Percentiles rank a stretch among this genome's conserved stretches.
These are phyloP conservation scores for Bothrops jararaca DNA, from an alignment of 2,113 vertebrate genomes.

Conservation along the genomic window DNA sequence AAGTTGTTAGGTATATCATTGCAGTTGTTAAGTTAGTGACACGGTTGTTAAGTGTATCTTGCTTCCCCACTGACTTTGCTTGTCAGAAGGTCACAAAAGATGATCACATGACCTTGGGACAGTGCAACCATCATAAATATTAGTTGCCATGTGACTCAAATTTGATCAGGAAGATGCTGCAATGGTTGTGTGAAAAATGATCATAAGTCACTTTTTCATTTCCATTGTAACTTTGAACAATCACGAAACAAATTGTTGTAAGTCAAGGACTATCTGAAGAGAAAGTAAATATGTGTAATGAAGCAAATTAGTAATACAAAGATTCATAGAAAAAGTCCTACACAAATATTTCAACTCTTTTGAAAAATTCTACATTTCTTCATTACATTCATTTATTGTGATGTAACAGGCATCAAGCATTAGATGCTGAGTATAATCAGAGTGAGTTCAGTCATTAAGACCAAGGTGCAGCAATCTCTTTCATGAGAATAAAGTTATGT, in stretches of 20 bases:
- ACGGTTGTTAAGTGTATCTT: neutral
- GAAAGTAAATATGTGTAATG: neutral
- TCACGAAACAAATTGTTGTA: neutral
- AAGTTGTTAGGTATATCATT: neutral
- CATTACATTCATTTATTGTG: neutral
- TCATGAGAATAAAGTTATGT: neutral
- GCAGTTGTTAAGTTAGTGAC: neutral
- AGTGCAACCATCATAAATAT: neutral
- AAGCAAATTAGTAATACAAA: neutral
- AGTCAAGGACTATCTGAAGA: neutral
- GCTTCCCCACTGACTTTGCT: neutral
- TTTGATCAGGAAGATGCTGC: neutral
- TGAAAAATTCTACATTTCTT: neutral
- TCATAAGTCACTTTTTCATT: neutral
- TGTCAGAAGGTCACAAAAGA: neutral
- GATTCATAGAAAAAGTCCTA: neutral
- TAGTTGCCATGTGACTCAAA: neutral
- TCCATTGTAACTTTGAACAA: neutral
- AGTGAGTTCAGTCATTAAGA: neutral
- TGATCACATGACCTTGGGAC: neutral
- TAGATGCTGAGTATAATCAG: neutral
- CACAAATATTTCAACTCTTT: neutral
- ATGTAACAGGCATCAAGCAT: neutral
- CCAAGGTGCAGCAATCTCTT: neutral
- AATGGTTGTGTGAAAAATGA: neutral